Conservation (phyloP, 2,113 vertebrate genomes). For the Tursiops truncatus region DNA sequence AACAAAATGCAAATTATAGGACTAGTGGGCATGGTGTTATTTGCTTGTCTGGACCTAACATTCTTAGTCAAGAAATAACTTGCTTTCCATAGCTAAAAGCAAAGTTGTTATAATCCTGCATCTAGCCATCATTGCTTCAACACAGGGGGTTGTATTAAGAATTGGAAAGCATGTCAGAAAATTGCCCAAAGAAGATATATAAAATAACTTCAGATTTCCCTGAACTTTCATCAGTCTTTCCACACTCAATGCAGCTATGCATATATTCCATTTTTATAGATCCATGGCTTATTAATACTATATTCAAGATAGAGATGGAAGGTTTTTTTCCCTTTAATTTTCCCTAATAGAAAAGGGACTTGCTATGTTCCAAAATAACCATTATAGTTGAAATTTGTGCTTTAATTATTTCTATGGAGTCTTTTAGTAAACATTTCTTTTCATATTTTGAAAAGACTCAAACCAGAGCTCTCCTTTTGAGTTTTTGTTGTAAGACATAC, state of each 20-base stretch:
- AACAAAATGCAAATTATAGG: slow-evolving; percentile 44
- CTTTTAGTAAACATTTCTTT: background rate
- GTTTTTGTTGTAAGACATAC: background rate
- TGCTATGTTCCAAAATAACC: background rate
- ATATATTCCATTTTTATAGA: background rate
- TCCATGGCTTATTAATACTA: background rate
- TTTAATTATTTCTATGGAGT: background rate
- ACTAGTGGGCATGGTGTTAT: background rate
- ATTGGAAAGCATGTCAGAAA: slow-evolving; percentile 24
- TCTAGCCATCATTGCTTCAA: slow-evolving; percentile 17
- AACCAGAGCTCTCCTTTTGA: background rate
- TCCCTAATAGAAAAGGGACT: background rate
- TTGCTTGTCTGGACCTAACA: slow-evolving; percentile 39
- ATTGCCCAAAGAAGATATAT: background rate
- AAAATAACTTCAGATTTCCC: background rate
- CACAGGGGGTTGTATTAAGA: background rate
- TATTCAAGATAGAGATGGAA: background rate
- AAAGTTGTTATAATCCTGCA: background rate
- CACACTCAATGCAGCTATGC: background rate
- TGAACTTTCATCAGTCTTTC: background rate
- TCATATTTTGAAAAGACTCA: slow-evolving; percentile 20
- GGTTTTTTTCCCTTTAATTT: background rate
- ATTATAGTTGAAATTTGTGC: background rate
- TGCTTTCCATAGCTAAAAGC: slow-evolving; percentile 46
- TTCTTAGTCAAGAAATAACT: slow-evolving; percentile 54